phyloP scores from a whole-genome alignment of 2,113 vertebrate genomes.

The Motacilla alba region DNA sequence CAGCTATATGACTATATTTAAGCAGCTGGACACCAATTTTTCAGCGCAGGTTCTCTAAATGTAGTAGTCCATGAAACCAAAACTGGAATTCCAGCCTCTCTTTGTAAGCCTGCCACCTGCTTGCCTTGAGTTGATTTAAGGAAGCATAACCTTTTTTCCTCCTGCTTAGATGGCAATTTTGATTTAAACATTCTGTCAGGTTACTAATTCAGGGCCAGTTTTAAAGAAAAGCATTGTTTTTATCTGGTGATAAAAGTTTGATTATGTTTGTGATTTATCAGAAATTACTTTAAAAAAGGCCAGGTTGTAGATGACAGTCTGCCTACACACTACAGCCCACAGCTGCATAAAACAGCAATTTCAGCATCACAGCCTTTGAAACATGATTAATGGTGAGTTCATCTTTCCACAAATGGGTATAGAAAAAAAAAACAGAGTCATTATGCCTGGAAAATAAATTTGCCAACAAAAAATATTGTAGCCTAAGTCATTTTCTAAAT shows the following conservation, averaged over 20 bases:
- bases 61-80: background rate
- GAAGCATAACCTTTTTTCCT: background rate
- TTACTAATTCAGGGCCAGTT: background rate
- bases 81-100: background rate
- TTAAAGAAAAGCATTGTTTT: background rate
- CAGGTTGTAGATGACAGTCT: background rate
- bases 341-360: background rate
- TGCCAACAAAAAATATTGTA: background rate
- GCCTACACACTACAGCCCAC: background rate
- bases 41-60: background rate
- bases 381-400: background rate
- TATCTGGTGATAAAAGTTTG: background rate
- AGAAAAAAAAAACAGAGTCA: background rate
- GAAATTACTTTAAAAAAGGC: background rate
- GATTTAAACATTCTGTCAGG: background rate
- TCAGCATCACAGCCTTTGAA: background rate
- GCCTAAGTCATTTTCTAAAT: background rate
- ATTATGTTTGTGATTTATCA: background rate
- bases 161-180: background rate
- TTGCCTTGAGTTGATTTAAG: background rate
- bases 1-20: too few species aligned
- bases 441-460: background rate
- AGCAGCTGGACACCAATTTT: background rate
- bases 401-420: background rate
- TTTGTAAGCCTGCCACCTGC: background rate